phyloP scores from a whole-genome alignment of 2,888 invertebrate genomes.

The Aelia acuminata region DNA sequence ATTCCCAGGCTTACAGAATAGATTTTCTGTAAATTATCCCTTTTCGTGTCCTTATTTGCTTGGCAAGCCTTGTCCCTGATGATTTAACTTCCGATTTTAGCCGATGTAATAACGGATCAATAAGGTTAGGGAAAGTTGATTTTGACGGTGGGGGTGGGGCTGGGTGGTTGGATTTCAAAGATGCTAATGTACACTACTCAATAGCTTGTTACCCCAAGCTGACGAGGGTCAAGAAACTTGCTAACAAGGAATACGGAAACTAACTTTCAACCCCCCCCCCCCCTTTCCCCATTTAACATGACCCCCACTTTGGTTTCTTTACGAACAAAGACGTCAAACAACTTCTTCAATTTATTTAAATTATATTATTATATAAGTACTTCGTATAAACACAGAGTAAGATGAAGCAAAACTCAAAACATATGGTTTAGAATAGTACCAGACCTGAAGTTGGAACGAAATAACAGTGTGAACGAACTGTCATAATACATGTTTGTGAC shows the following conservation, averaged over 20 bases:
- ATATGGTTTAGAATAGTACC: too few relatives aligned
- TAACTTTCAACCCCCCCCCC: background rate
- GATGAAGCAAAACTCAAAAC: too few relatives aligned
- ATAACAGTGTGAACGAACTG: too few relatives aligned
- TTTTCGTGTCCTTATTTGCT: too few relatives aligned
- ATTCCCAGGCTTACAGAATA: too few relatives aligned
- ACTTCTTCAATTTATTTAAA: background rate
- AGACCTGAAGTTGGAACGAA: too few relatives aligned
- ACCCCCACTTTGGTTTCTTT: conserved; percentile 3
- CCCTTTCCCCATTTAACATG: background rate
- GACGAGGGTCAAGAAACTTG: conserved; percentile 3
- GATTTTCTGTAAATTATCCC: too few relatives aligned
- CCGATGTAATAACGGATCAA: background rate
- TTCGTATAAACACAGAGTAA: too few relatives aligned
- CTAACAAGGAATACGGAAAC: background rate
- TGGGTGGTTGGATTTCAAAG: background rate
- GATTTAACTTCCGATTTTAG: background rate
- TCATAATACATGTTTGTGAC: too few relatives aligned
- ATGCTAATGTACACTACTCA: conserved; percentile 29
- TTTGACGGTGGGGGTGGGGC: background rate
- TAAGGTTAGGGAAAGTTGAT: background rate
- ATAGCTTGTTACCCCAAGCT: background rate
- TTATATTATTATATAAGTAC: too few relatives aligned
- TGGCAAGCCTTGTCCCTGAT: too few relatives aligned
- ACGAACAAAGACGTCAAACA: background rate